Percentiles rank a stretch among this genome's conserved stretches.
phyloP scores from a whole-genome alignment of 2,888 invertebrate species.

The Biston stratarius region DNA sequence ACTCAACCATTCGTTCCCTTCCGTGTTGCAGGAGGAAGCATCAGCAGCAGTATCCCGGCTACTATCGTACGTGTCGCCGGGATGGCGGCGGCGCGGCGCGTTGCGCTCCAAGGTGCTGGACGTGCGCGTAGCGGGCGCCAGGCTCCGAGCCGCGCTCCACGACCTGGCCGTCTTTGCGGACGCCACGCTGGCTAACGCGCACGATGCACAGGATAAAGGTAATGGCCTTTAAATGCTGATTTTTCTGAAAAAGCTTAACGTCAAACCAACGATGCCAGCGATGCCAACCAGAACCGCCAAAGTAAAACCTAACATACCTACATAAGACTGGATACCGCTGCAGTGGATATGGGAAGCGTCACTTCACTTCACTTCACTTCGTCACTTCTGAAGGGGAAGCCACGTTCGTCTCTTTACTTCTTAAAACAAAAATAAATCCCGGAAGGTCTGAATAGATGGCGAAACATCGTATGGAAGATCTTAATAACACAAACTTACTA shows the following conservation, averaged over 20 bases:
- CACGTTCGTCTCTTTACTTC: no score
- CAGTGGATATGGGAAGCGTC: no score
- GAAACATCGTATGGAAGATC: no score
- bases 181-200: conserved; percentile 95
- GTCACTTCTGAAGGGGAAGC: no score
- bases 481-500: no score
- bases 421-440: no score
- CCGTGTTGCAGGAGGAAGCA: conserved; percentile 87
- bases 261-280: no score
- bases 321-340: no score
- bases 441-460: no score
- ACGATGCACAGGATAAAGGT: conserved; percentile 93
- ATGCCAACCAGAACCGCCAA: no score
- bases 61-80: conserved; percentile 91
- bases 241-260: background rate
- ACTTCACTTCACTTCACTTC: no score
- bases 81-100: conserved; percentile 93
- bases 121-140: conserved; percentile 92
- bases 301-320: no score
- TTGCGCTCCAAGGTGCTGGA: conserved; percentile 93
- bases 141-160: conserved; percentile 92
- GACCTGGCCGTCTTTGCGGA: conserved; percentile 96
- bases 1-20: background rate
- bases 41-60: conserved; percentile 91
- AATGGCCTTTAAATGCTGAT: background rate